phyloP scores from a whole-genome alignment of 2,888 invertebrate genomes.

The Tetrapedia diversipes region DNA sequence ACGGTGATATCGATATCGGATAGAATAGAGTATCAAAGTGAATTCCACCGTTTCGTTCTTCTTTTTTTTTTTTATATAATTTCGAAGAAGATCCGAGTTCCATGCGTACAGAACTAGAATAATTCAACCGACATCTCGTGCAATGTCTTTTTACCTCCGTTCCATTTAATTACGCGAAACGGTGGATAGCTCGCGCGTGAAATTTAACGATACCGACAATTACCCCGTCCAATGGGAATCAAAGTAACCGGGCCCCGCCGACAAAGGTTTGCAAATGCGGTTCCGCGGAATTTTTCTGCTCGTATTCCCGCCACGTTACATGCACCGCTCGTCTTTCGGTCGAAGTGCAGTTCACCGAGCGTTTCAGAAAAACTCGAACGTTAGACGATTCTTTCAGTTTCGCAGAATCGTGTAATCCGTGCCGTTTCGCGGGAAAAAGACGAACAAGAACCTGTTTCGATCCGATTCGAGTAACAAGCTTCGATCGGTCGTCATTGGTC shows the following conservation, averaged over 20 bases:
- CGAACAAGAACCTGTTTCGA: not conserved
- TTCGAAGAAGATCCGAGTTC: too few species aligned
- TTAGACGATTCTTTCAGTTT: slow-evolving; percentile 24
- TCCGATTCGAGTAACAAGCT: not conserved
- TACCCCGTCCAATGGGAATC: slow-evolving; percentile 72
- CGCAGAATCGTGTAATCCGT: not conserved
- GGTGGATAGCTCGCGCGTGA: slow-evolving; percentile 74
- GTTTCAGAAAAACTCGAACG: slow-evolving; percentile 46
- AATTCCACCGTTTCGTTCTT: too few species aligned
- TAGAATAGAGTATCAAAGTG: too few species aligned
- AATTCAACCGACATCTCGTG: not conserved
- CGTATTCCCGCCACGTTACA: slow-evolving; percentile 28
- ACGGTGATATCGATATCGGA: too few species aligned
- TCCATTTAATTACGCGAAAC: slow-evolving; percentile 45
- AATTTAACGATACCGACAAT: slow-evolving; percentile 73
- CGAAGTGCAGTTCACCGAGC: slow-evolving; percentile 4
- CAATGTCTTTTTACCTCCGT: not conserved
- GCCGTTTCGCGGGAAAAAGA: not conserved
- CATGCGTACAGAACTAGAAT: too few species aligned
- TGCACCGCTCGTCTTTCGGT: slow-evolving; percentile 42
- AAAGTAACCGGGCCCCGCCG: slow-evolving; percentile 43
- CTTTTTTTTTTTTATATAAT: too few species aligned
- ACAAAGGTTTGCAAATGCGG: slow-evolving; percentile 60
- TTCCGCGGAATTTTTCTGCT: slow-evolving; percentile 51
- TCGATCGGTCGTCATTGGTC: not conserved